Evolutionary conservation across 2,113 vertebrate species (phyloP).

Genomic region (Eretmochelys imbricata): DNA sequence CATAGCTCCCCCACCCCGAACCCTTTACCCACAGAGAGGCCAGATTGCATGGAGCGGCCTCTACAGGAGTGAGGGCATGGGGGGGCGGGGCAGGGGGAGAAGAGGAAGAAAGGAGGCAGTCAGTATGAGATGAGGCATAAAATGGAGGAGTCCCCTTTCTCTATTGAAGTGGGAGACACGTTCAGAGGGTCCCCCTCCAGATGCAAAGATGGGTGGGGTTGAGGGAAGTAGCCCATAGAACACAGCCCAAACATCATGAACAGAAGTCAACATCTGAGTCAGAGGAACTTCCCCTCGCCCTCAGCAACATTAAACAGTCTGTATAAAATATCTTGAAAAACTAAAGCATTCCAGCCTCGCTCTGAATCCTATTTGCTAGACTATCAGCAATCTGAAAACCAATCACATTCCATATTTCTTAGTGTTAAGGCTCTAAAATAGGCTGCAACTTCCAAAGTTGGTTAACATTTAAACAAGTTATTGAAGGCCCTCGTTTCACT

Average conservation of each 20-base stretch:
- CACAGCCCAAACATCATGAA: neutral
- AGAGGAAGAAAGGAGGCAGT: too few species aligned
- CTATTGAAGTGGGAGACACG: neutral
- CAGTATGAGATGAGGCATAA: neutral
- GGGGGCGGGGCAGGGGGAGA: too few species aligned
- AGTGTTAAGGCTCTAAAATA: neutral
- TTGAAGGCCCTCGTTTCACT: neutral
- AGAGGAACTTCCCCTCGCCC: neutral
- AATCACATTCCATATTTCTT: neutral
- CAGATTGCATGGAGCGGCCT: neutral
- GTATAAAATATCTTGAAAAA: neutral
- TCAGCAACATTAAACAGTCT: neutral
- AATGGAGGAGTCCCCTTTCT: neutral
- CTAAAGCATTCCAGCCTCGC: neutral
- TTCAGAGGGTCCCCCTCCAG: neutral
- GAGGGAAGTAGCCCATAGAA: neutral
- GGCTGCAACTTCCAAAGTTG: neutral
- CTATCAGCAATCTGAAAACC: neutral
- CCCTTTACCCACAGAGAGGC: neutral
- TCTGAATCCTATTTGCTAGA: neutral
- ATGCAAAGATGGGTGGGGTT: neutral
- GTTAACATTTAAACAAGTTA: neutral
- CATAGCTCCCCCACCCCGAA: neutral
- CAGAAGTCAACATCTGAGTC: neutral
- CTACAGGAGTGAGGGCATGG: neutral